Evolutionary conservation across 2,888 invertebrate species (phyloP), one percentile per base, ranked within the genome.

Genomic region (Drosophila anomelani): DNA sequence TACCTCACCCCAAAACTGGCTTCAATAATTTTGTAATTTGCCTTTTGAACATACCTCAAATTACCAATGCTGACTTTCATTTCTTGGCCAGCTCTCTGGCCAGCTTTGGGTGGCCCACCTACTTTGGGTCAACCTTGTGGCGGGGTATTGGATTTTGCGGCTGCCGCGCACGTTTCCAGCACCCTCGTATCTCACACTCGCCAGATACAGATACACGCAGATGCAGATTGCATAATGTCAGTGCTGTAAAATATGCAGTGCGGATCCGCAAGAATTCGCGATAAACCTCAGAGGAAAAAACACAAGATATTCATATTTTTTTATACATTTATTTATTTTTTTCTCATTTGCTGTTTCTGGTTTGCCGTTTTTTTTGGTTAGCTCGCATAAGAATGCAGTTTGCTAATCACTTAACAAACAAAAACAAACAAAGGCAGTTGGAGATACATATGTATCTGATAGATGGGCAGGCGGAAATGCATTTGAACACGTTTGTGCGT

Each of bases 401-500:
- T 49, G 76, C n/a, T 63, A 75, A 83, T 78, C 84, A 77, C 71
- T 62, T 51, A 61, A 29, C 71, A 75, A 77, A 79, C 77, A 74
- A 75, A 77, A 61, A 66, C 38, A 70, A 57, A 54, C 53, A 74
- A 29, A 75, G 63, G 58, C 60, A 53, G 20, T 17, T 44, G 12
- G 17, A 47, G 51, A 34, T 54, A 53, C 55, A 20, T 58, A 34
- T 56, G 67, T 72, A 53, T 77, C 53, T 62, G 49, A 47, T 62
- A 15, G 62, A 47, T 55, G 51, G 43, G 44, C 43, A 47, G 64
- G 68, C 87, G 85, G 85, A 85, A 85, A 73, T 81, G 77, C 88
- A 85, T 89, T 85, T 78, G 76, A 85, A 58, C 85, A 85, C 85
- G 85, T 87, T 77, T 87, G 60, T 88, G 87, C 85, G 87, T 85